phyloP scores from a whole-genome alignment of 2,113 vertebrate genomes.

The Amazona guildingii region DNA sequence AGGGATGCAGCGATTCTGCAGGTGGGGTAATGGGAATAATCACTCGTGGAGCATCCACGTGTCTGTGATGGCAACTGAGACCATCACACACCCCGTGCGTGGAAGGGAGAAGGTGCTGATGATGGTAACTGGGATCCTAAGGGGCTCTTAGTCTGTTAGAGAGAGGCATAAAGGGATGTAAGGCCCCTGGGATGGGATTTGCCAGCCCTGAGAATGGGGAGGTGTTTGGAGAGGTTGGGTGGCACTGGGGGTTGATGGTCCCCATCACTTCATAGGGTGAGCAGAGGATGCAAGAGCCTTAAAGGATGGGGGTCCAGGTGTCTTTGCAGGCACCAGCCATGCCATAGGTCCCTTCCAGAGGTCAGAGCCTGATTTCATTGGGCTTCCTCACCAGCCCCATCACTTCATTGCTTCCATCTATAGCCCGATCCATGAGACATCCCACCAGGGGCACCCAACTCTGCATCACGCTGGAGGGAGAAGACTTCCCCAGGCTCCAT shows the following conservation, averaged over 20 bases:
- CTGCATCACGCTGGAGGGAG: not conserved
- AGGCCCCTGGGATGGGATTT: not conserved
- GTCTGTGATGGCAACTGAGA: not conserved
- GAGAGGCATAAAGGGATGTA: not conserved
- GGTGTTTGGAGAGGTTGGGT: not conserved
- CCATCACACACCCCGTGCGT: rapidly evolving
- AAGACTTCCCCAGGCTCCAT: not conserved
- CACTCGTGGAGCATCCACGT: rapidly evolving
- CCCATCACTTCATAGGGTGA: not conserved
- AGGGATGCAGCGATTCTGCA: not conserved
- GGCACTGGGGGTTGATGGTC: not conserved
- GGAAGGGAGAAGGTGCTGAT: not conserved
- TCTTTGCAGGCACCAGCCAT: not conserved
- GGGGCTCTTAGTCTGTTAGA: not conserved
- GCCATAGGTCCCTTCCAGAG: not conserved
- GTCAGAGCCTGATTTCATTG: not conserved
- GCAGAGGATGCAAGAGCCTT: not conserved
- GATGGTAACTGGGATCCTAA: not conserved
- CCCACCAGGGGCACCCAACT: not conserved
- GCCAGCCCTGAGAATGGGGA: not conserved
- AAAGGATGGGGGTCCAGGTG: not conserved
- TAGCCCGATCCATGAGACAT: not conserved
- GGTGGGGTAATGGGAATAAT: rapidly evolving
- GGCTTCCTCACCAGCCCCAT: not conserved
- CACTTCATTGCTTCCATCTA: not conserved